Base-by-base conservation (phyloP, 2,113 vertebrate genomes). In the Origma solitaria region DNA sequence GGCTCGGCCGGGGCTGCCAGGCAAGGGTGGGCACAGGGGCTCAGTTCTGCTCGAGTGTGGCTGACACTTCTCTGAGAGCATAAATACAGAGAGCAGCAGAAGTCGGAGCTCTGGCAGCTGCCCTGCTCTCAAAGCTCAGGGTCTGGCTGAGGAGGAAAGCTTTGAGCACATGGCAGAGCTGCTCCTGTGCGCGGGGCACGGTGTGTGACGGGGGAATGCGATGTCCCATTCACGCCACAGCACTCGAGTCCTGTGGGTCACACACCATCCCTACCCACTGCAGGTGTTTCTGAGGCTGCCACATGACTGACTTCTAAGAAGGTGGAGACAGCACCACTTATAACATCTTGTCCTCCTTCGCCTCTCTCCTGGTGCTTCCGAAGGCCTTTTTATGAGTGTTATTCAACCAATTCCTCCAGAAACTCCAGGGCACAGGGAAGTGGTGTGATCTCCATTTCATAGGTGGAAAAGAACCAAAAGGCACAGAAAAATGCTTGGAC, bases 331-430 rank as follows among this genome's bases (percentile, higher is more conserved):
- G 69, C 90, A 70, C 28, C 50, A 75, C 56, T 51, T 68, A 14
- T 27, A 96, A 92, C 90, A 84, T 83, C 82, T 68, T 91, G 89
- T 92, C 81, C 94, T 97, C 92, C 84, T 95, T 92, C 8, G 0
- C 80, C 47, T 88, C 54, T 69, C 42, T 92, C 68, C 82, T 27
- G 60, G 76, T 71, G 90, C 57, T 94, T 62, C 89, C 4, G 0
- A 72, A 94, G 75, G 35, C 17, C 47, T 91, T 94, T 92, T 72
- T 23, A 16, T 47, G 53, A 81, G 53, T 1, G 3, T 84, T 91
- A 87, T 79, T 91, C 72, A 95, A 16, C 13, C 78, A 69, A 5
- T 53, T 27, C 56, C 47, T 60, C 89, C 37, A 70, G 90, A 44
- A 89, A 38, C 62, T 42, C 81, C 76, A 35, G 70, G 54, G 54